A percentile compares a stretch with the other conserved stretches of the same genome.
phyloP scores from a whole-genome alignment of 2,888 invertebrate genomes.

The Chymomyza fuscimana region DNA sequence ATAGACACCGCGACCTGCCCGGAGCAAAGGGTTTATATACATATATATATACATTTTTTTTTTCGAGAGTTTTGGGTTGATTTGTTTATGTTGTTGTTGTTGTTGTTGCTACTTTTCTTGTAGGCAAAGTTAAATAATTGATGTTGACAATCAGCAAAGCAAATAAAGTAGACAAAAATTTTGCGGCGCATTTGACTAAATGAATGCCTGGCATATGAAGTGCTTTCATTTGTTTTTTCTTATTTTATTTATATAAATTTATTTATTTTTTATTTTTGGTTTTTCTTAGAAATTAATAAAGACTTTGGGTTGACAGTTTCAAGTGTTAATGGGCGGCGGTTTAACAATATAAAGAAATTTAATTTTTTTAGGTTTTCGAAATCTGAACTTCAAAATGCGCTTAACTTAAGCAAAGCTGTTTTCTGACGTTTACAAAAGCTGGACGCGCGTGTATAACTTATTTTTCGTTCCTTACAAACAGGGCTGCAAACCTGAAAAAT shows the following conservation, averaged over 20 bases:
- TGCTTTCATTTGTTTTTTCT: constrained; percentile 10
- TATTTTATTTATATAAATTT: constrained; percentile 24
- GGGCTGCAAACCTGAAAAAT: too few species aligned
- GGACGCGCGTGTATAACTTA: too few species aligned
- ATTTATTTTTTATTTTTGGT: neutral
- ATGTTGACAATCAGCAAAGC: constrained; percentile 77
- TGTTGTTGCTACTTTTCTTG: constrained; percentile 18
- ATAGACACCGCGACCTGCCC: constrained; percentile 48
- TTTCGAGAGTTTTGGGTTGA: constrained; percentile 29
- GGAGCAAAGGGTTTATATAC: constrained; percentile 2
- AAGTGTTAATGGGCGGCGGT: neutral
- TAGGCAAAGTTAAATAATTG: constrained; percentile 76
- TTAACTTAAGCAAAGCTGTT: constrained; percentile 32
- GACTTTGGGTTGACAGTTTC: constrained; percentile 29
- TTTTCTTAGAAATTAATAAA: constrained; percentile 58
- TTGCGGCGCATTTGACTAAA: constrained; percentile 39
- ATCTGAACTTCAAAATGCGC: constrained; percentile 22
- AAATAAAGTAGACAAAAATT: constrained; percentile 65
- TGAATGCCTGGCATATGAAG: constrained; percentile 30
- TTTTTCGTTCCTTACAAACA: too few species aligned
- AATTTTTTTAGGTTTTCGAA: neutral
- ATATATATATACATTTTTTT: neutral
- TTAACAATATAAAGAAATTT: neutral
- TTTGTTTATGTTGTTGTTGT: neutral
- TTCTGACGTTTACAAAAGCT: too few species aligned